Evolutionary conservation across 2,888 invertebrate species (phyloP), one percentile per base, ranked within the genome.

Genomic region (Acanthopleura granulata): DNA sequence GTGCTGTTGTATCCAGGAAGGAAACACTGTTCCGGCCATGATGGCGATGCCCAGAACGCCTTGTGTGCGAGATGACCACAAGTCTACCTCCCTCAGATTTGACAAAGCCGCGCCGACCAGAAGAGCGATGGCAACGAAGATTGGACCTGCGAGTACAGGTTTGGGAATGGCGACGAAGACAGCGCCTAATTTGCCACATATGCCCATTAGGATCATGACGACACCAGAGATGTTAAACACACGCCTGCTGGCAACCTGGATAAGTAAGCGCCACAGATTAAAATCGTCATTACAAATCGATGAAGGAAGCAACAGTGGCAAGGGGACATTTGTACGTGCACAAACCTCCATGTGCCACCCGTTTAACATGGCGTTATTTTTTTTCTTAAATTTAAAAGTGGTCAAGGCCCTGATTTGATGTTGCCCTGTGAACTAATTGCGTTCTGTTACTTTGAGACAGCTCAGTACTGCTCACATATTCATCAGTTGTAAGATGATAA

Each of bases 41-140:
- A 96, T 92, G 1, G 96, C 95, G 85, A 96, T 94, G 25, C 97
- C 97, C 85, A 97, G 93, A 49, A 66, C 66, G 6, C 25, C 66
- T 27, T 66, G 66, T 6, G 4, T 66, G 4, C 66, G 66, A 27
- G 12, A 12, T 16, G 66, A 22, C 66, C 66, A 66, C 29, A 66
- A 25, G 29, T 66, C 66, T 15, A 66, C 66, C 6, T 6, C 66
- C 29, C 14, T 22, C 6, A 66, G 66, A 27, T 66, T 66, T 9
- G 66, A 66, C 22, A 66, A 25, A 6, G 66, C 66, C 25, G 66
- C 66, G 25, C 66, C 66, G 6, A 66, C 66, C 4, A 66, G 66
- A 27, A 66, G 66, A 16, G 66, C 1, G 22, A 66, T 66, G 27
- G 83, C 79, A 12, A 80, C 76, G 57, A 85, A 80, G 51, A 84